These are phyloP conservation scores for Argyrosomus japonicus DNA, from an alignment of 2,113 vertebrate genomes.

Conservation along the genomic window DNA sequence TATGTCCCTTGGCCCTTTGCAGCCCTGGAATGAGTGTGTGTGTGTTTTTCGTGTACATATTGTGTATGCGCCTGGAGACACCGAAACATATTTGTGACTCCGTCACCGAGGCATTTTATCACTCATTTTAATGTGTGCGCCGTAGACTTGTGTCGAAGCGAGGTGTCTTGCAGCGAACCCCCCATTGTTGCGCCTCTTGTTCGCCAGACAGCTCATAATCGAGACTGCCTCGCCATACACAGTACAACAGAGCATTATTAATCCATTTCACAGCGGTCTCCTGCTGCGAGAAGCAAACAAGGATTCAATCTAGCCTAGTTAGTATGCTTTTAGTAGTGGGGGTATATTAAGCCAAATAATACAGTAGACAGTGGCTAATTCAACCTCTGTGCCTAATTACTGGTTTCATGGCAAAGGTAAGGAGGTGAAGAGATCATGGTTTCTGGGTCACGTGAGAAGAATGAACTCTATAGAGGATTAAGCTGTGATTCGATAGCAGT, in stretches of 20 bases:
- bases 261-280: conserved; percentile 70
- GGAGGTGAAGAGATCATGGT: conserved; percentile 53
- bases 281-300: conserved; percentile 64
- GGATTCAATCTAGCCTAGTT: conserved; percentile 60
- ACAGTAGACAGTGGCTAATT: conserved; percentile 20
- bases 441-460: conserved; percentile 11
- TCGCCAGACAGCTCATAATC: conserved; percentile 67
- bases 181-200: conserved; percentile 59
- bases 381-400: conserved; percentile 31
- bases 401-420: conserved; percentile 32
- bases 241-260: conserved; percentile 65
- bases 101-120: conserved; percentile 39
- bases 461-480: conserved; percentile 48
- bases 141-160: conserved; percentile 16
- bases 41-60: conserved; percentile 8
- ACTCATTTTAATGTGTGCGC: conserved; percentile 46
- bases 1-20: conserved; percentile 56
- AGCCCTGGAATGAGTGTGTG: conserved; percentile 28
- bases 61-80: not conserved
- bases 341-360: conserved; percentile 33
- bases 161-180: conserved; percentile 34
- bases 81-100: conserved; percentile 19
- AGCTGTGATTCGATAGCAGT: conserved; percentile 58
- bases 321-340: conserved; percentile 21
- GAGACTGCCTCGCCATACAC: conserved; percentile 41